These are phyloP conservation scores for Aphodius sticticus DNA, from an alignment of 2,888 invertebrate genomes.

Conservation along the genomic window DNA sequence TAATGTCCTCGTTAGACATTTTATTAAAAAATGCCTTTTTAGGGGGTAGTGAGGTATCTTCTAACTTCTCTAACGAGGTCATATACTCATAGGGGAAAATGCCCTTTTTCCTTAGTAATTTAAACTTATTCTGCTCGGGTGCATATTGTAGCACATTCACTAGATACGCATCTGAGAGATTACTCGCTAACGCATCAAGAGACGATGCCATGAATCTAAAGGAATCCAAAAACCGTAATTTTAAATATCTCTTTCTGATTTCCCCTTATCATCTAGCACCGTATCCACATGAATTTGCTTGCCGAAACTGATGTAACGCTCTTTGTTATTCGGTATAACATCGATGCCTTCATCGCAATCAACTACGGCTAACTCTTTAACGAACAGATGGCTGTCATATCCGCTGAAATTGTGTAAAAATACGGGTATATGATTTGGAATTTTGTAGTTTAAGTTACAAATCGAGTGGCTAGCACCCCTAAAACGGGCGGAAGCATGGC, in stretches of 20 bases:
- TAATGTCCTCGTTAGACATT: background rate
- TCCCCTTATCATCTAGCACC: slow-evolving; percentile 32
- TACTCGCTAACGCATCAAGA: slow-evolving; percentile 29
- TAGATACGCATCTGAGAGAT: slow-evolving; percentile 38
- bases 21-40: background rate
- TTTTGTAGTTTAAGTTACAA: slow-evolving; percentile 45
- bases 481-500: slow-evolving; percentile 43
- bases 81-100: slow-evolving; percentile 21
- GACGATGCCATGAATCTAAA: slow-evolving; percentile 29
- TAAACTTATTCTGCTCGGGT: background rate
- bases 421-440: slow-evolving; percentile 38
- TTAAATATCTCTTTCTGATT: slow-evolving; percentile 19
- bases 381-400: slow-evolving; percentile 44
- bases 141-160: slow-evolving; percentile 38
- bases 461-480: slow-evolving; percentile 44
- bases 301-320: too few species aligned
- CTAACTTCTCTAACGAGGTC: too few species aligned
- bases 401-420: too few species aligned
- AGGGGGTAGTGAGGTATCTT: background rate
- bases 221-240: slow-evolving; percentile 43
- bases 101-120: slow-evolving; percentile 20
- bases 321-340: too few species aligned
- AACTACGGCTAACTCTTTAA: slow-evolving; percentile 44
- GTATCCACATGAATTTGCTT: too few species aligned
- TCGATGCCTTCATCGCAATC: slow-evolving; percentile 40